Base-by-base conservation (phyloP, 2,797 vertebrate genomes). In the Ctenopoma kingsleyae region DNA sequence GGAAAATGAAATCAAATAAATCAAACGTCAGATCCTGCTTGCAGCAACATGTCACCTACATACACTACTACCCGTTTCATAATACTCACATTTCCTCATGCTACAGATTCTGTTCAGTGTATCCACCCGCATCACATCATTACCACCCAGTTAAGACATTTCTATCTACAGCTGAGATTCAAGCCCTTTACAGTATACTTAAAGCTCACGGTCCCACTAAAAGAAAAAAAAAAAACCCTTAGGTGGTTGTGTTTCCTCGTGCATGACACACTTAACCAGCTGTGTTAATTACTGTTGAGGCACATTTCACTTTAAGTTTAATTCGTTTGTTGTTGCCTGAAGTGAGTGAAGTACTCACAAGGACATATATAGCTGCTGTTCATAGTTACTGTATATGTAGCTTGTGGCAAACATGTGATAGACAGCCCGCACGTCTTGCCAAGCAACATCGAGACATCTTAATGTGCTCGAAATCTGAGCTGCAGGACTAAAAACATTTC, bases 1-100 rank as follows among this genome's bases (percentile, higher is more conserved):
- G 2, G 27, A 86, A 80, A 80, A 88, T 25, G 68, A 52, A 83
- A 5, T 38, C 4, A 81, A n/a, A 36, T 70, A 74, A 80, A 65
- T 16, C 62, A 80, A 64, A 73, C 11, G 63, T 79, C 25, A 81
- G 49, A 36, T 60, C 27, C 36, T 10, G 74, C 70, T 0, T 65
- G 62, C 43, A 56, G 40, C 41, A 67, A 76, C 69, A 68, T 27
- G 75, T 65, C 17, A 2, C 11, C 13, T 16, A 58, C 51, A 53
- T 60, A 66, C 59, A 60, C 13, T 3, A 13, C 23, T 0, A 9
- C 23, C 47, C 7, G 30, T 35, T 67, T 40, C n/a, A 23, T 22
- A 54, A 72, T 22, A 13, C 15, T 56, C 36, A 48, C n/a, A 32
- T 23, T 8, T 61, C 57, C 73, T 49, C 22, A 40, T 52, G 30